Conservation (phyloP, 2,797 vertebrate genomes). For the Pelodytes ibericus region DNA sequence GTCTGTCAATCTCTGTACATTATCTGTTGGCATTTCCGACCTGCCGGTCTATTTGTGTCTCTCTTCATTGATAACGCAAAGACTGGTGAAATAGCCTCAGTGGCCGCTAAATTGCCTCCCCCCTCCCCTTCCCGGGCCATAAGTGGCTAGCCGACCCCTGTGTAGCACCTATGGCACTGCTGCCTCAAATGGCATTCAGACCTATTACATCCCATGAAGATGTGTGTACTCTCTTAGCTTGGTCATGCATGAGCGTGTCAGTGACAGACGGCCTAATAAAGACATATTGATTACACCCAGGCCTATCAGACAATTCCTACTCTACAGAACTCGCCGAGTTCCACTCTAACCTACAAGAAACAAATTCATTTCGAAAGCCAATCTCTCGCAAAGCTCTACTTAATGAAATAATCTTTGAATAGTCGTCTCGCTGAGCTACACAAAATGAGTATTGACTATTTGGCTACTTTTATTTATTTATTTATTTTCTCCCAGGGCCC, state of each 20-base stretch:
- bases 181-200: no score
- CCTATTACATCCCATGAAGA: neutral
- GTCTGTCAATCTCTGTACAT: no score
- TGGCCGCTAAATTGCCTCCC: no score
- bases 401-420: slow-evolving; percentile 48
- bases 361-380: slow-evolving; percentile 50
- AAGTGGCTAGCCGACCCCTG: no score
- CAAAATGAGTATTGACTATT: slow-evolving; percentile 56
- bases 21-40: no score
- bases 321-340: slow-evolving; percentile 24
- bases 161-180: no score
- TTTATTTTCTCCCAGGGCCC: no score
- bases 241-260: neutral
- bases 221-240: neutral
- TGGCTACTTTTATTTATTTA: no score
- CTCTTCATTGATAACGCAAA: no score
- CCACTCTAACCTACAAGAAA: slow-evolving; percentile 33
- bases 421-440: slow-evolving; percentile 30
- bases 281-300: slow-evolving; percentile 32
- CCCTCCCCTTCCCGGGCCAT: no score
- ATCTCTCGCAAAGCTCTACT: slow-evolving; percentile 41
- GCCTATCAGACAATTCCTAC: slow-evolving; percentile 33
- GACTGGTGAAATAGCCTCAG: no score
- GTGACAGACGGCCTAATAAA: slow-evolving; percentile 31
- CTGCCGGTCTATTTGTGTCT: no score